Conservation (phyloP, 2,113 vertebrate genomes). For the Serinus canaria region DNA sequence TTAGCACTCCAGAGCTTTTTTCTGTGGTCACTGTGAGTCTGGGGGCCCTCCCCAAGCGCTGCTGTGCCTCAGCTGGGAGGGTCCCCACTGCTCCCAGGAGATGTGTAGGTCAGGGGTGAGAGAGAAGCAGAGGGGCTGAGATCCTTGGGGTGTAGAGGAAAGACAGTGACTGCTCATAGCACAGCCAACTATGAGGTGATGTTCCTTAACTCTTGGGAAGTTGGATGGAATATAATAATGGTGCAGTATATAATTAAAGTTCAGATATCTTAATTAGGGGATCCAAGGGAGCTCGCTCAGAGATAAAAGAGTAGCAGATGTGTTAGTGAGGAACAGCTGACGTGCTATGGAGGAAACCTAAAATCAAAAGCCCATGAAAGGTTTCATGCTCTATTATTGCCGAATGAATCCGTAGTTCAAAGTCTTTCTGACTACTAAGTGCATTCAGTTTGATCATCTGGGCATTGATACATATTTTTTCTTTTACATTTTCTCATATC, state of each 20-base stretch:
- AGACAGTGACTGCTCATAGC: rapidly evolving
- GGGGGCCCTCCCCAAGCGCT: background rate
- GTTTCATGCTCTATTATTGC: constrained; percentile 71
- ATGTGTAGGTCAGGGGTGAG: rapidly evolving
- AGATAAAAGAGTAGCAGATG: constrained; percentile 82
- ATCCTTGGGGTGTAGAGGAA: rapidly evolving
- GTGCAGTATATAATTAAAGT: constrained; percentile 76
- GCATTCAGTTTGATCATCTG: constrained; percentile 80
- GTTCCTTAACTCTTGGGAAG: constrained; percentile 35
- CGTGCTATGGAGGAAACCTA: constrained; percentile 69
- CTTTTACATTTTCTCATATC: constrained; percentile 49
- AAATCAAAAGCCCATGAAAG: constrained; percentile 77
- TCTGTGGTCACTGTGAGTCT: background rate
- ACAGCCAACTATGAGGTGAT: background rate
- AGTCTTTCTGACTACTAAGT: constrained; percentile 73
- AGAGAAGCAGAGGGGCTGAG: background rate
- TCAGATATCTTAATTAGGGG: constrained; percentile 79
- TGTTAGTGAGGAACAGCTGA: constrained; percentile 72
- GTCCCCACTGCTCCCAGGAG: rapidly evolving
- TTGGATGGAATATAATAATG: constrained; percentile 50
- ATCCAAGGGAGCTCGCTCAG: constrained; percentile 69
- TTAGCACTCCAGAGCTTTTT: too few species aligned
- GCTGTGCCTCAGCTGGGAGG: background rate
- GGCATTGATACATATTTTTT: constrained; percentile 38
- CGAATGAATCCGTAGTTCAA: constrained; percentile 74